These are phyloP conservation scores for Rhizoglyphus robini DNA, from an alignment of 1,140 invertebrate species.

Conservation along the genomic window DNA sequence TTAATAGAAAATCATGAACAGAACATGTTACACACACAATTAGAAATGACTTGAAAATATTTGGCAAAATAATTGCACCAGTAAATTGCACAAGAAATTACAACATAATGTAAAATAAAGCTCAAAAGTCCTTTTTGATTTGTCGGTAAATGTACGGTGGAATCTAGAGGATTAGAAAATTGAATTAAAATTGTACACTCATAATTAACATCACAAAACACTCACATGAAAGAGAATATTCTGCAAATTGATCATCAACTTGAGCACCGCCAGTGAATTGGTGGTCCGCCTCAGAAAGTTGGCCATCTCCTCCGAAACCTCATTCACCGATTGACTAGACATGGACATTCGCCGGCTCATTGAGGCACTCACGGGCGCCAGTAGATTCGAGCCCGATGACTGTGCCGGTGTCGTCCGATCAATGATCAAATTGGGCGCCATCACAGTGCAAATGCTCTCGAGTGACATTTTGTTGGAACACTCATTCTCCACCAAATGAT, in stretches of 20 bases:
- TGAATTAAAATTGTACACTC: background rate
- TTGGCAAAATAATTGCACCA: too few relatives aligned
- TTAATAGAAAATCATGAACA: too few relatives aligned
- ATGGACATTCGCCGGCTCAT: background rate
- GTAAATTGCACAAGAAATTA: too few relatives aligned
- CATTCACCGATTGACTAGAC: conserved; percentile 15
- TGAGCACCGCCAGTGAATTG: background rate
- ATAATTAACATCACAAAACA: background rate
- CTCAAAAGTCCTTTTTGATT: too few relatives aligned
- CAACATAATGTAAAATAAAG: too few relatives aligned
- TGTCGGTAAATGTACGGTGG: conserved; percentile 5
- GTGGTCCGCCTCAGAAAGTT: background rate
- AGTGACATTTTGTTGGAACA: background rate
- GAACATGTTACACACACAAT: too few relatives aligned
- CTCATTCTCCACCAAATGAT: background rate
- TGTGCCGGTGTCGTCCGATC: background rate
- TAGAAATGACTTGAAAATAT: too few relatives aligned
- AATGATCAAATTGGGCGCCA: background rate
- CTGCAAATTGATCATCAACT: conserved; percentile 3
- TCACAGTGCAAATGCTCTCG: background rate
- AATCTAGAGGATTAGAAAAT: background rate
- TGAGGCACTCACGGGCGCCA: background rate
- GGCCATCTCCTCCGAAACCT: background rate
- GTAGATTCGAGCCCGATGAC: background rate
- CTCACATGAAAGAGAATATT: conserved; percentile 9